Evolutionary conservation across 2,888 invertebrate genomes (phyloP).

Genomic region (Drosophila mimetica): DNA sequence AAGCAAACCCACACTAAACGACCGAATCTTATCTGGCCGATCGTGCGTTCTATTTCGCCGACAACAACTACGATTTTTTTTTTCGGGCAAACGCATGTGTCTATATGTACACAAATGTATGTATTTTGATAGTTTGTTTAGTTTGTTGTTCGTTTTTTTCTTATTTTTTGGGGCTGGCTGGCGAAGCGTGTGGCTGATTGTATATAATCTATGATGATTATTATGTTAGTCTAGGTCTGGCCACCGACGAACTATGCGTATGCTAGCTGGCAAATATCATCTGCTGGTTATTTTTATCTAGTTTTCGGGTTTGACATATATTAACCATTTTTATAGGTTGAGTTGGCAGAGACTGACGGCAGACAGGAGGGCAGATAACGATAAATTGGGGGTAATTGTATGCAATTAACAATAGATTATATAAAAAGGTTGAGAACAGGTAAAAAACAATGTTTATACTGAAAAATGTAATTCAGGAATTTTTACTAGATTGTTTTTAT

Average conservation of each 20-base stretch:
- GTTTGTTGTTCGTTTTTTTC: constrained; percentile 18
- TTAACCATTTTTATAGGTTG: constrained; percentile 55
- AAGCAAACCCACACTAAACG: constrained; percentile 36
- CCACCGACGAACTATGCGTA: constrained; percentile 34
- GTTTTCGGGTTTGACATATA: constrained; percentile 58
- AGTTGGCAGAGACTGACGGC: constrained; percentile 34
- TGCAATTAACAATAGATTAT: constrained; percentile 38
- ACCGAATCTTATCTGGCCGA: constrained; percentile 66
- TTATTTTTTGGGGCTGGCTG: constrained; percentile 51
- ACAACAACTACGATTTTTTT: constrained; percentile 39
- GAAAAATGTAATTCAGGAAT: too few relatives aligned
- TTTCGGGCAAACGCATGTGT: constrained; percentile 55
- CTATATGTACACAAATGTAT: constrained; percentile 19
- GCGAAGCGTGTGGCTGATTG: constrained; percentile 41
- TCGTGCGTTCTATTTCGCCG: constrained; percentile 68
- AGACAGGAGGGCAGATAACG: constrained; percentile 40
- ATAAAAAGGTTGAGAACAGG: neutral
- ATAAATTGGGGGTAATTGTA: constrained; percentile 55
- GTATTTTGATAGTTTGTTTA: constrained; percentile 42
- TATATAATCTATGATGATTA: constrained; percentile 46
- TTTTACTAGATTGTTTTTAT: neutral
- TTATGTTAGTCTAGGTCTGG: constrained; percentile 53
- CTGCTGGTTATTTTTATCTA: constrained; percentile 65
- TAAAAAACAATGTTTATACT: neutral
- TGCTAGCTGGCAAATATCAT: constrained; percentile 48